Evolutionary conservation across 1,140 invertebrate genomes (phyloP).

Genomic region (Propsilocerus akamusi): DNA sequence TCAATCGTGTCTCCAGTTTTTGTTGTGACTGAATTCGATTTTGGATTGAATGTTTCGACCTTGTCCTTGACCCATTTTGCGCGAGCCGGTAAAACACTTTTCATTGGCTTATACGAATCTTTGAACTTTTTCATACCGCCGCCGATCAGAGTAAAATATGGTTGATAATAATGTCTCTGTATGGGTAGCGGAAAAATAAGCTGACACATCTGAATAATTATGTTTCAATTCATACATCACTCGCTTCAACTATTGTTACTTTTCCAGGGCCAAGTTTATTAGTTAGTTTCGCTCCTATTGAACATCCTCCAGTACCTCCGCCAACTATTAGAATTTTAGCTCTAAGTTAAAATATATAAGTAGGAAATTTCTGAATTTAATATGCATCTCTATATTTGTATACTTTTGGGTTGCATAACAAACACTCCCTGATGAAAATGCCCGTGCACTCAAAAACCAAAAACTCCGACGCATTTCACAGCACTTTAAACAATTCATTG

Average conservation of each 20-base stretch:
- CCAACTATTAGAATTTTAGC: slow-evolving; percentile 83
- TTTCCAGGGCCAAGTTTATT: slow-evolving; percentile 42
- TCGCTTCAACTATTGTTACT: slow-evolving; percentile 74
- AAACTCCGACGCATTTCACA: no score
- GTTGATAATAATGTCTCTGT: slow-evolving; percentile 92
- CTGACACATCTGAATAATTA: slow-evolving; percentile 3
- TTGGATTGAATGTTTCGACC: slow-evolving; percentile 51
- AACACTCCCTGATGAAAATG: no score
- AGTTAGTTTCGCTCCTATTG: slow-evolving; percentile 70
- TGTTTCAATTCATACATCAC: slow-evolving; percentile 40
- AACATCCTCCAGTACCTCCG: slow-evolving; percentile 82
- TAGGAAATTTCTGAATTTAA: no score
- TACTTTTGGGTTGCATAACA: no score
- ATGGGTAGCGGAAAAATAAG: slow-evolving; percentile 8
- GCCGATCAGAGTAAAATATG: slow-evolving; percentile 84
- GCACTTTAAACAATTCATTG: no score
- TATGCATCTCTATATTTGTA: no score
- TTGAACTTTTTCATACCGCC: slow-evolving; percentile 64
- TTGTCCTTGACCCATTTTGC: slow-evolving; percentile 65
- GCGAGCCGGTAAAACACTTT: slow-evolving; percentile 51
- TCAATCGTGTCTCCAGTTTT: slow-evolving; percentile 46
- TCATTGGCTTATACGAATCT: slow-evolving; percentile 40
- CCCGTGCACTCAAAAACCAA: no score
- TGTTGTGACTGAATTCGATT: slow-evolving; percentile 49
- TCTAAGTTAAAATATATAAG: no score